Evolutionary conservation across 2,113 vertebrate genomes (phyloP), one percentile per base, ranked within the genome.

Genomic region (Butastur rufipennis): DNA sequence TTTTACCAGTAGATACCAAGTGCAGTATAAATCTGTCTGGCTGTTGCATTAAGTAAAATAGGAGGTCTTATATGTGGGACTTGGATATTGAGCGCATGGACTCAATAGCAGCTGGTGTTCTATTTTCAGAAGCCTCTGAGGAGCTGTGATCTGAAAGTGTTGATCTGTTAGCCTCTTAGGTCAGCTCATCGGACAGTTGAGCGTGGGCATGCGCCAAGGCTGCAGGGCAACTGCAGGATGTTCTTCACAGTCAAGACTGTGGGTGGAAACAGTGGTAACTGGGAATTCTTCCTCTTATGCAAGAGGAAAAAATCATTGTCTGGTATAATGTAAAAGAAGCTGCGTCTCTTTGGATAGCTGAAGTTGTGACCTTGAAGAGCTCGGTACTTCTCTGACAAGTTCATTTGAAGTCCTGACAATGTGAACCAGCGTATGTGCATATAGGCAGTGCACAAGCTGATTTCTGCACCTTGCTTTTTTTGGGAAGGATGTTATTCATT

Each of bases 401-500:
- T 42, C 2, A 8, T 79, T 17, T 32, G 0, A 47, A 62, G 59
- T 36, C 55, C 47, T 34, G 55, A 13, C 0, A 2, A 43, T 90
- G 86, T 3, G 50, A n/a, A 27, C 15, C 29, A 10, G 36, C 10
- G 0, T 4, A 8, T 9, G 32, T 20, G 36, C n/a, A 1, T 32
- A 2, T 84, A 47, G 80, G 32, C 53, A 38, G 47, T 3, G 15
- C 38, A 29, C 27, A 13, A 9, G 58, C 72, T 42, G 73, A 17
- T 59, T 74, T 7, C 47, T 95, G 68, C 83, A n/a, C n/a, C 63
- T 59, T 42, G 43, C 42, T 72, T 16, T 43, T 22, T 40, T 29
- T 36, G 34, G 78, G 29, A 75, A 95, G 65, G 84, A 96, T 95
- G 95, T 42, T 92, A 38, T 59, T 94, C 62, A 5, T 45, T 59